Conservation (phyloP, 2,888 invertebrate genomes). For the Cryptocephalus primarius region DNA sequence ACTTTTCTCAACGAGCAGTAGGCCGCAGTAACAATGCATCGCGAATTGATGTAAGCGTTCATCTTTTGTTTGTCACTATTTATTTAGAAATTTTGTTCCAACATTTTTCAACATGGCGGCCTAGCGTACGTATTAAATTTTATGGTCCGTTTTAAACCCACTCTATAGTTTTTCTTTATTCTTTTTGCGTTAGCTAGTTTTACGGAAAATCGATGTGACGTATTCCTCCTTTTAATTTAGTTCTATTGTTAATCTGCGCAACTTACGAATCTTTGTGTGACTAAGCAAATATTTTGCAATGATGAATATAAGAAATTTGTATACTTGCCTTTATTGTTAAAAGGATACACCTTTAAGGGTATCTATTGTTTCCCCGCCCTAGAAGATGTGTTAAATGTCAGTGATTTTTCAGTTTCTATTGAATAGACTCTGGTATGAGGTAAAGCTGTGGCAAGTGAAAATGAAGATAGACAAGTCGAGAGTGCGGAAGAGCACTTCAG, state of each 20-base stretch:
- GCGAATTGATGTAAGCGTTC: constrained; percentile 10
- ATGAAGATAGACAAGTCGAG: constrained; percentile 78
- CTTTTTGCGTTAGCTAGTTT: constrained; percentile 1
- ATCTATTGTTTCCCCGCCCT: neutral
- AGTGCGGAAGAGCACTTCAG: constrained; percentile 73
- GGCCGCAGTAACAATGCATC: no score
- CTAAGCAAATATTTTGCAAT: constrained; percentile 5
- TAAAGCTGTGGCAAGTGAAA: constrained; percentile 4
- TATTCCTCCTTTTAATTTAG: neutral
- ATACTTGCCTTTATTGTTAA: neutral
- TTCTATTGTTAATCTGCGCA: no score
- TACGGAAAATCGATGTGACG: no score
- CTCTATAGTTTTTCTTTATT: constrained; percentile 1
- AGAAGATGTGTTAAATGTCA: neutral
- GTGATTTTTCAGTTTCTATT: neutral
- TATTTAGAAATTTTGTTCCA: constrained; percentile 21
- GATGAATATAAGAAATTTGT: neutral
- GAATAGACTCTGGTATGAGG: neutral
- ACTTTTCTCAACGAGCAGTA: no score
- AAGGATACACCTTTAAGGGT: no score
- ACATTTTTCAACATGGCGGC: constrained; percentile 26
- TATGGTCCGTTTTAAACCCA: constrained; percentile 10
- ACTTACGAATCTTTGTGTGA: neutral
- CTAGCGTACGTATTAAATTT: constrained; percentile 22
- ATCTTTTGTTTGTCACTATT: constrained; percentile 13